Base-by-base conservation (phyloP, 2,797 vertebrate species). In the Aythya fuligula region DNA sequence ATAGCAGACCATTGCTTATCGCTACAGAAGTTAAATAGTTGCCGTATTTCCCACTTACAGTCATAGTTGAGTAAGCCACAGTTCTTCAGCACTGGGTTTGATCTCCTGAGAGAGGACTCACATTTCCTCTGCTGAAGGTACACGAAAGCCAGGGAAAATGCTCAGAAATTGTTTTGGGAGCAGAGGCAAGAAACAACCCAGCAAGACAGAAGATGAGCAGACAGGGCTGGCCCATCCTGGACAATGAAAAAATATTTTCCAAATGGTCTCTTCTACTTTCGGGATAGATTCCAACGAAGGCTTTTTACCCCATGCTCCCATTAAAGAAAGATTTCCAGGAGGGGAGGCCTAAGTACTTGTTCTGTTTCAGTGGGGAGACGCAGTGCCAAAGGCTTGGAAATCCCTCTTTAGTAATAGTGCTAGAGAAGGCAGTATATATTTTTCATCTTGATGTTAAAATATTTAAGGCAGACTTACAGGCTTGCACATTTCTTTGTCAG, bases 401-500 rank as follows among this genome's bases (percentile, higher is more conserved):
- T 85, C 80, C 94, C 94, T 94, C 90, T 94, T 90, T 72, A 95
- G 95, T 80, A 97, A 93, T 70, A 85, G 80, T 79, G 81, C 70
- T 97, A 62, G 83, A 92, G 85, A 80, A 82, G 28, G 58, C 78
- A 73, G 53, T 7, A 87, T 86, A 83, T 93, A 95, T 81, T 56
- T 77, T 93, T 96, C 86, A 85, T 82, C 71, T 79, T 45, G 67
- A 91, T 85, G 92, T 71, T 93, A 89, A 89, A 93, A 90, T 92
- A 88, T 90, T 93, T 90, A 92, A 91, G 90, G 51, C 86, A 94
- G 94, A 99, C 99, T 99, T 98, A 99, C 99, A 97, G 98, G 98
- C 98, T 99, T 99, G 97, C 98, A 97, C 95, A 99, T 98, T 97
- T 99, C 99, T 97, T 99, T 99, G 98, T 99, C 99, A 7, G 98